Base-by-base conservation (phyloP, 1,140 invertebrate genomes). In the Ostrea denselamellosa region DNA sequence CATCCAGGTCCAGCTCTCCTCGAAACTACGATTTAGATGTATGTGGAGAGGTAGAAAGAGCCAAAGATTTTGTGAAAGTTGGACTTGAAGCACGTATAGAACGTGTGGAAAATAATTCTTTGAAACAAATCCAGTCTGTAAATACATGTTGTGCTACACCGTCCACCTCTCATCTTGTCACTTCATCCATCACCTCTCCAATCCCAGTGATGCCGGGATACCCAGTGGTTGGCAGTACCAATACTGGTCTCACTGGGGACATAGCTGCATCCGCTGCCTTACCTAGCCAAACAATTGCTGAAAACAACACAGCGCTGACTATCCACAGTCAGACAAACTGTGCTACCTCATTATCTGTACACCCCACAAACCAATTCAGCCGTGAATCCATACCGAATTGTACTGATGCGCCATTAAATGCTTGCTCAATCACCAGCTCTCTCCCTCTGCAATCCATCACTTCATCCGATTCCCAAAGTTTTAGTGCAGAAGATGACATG, bases 11-110 rank as follows among this genome's bases (percentile, higher is more conserved):
- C 28, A 58, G 52, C 28, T 89, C 90, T n/a, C 85, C 90, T 14
- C 62, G 83, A 53, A 88, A 85, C 51, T 81, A 68, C 12, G 88
- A 91, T 68, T 84, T 92, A 3, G 90, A 93, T 86, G 91, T 93
- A 14, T 93, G 92, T 89, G 91, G 91, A 5, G 88, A 91, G 81
- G 90, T 92, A 19, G 92, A 93, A 83, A 85, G 90, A 65, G 92
- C 91, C 56, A 90, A 92, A 85, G 90, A 91, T 83, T 77, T 93
- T 86, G 89, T 91, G 22, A 86, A 89, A 65, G 87, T 87, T n/a
- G 88, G 90, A 82, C 53, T 89, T 28, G 91, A 92, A 85, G 91
- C 91, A 34, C 90, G 85, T 83, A 92, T 93, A 82, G 92, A 93
- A 87, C 88, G 91, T 77, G 89, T 93, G 34, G 91, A 93, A 90